Percentiles rank a stretch among this genome's conserved stretches.
Conservation (phyloP, 2,888 invertebrate genomes). For the Himalopsyche japonica region DNA sequence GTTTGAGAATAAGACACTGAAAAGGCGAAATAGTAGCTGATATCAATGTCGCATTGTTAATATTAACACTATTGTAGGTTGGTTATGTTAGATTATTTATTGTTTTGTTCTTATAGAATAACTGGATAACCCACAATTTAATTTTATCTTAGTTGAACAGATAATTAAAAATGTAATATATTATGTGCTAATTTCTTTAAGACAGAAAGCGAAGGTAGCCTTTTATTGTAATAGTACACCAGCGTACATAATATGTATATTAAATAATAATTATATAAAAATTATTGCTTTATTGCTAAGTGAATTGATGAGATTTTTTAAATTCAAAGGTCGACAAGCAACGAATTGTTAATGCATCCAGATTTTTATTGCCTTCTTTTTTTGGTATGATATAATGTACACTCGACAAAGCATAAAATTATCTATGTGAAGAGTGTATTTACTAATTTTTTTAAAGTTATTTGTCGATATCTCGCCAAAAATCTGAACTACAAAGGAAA, state of each 20-base stretch:
- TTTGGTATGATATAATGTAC: not conserved
- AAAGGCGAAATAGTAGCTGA: not conserved
- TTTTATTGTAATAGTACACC: not conserved
- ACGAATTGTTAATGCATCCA: not conserved
- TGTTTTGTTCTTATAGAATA: not conserved
- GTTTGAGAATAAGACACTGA: not conserved
- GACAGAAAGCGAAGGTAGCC: not conserved
- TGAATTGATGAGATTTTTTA: not conserved
- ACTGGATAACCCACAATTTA: not conserved
- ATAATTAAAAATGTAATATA: not conserved
- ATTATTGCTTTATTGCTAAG: not conserved
- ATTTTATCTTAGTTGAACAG: not conserved
- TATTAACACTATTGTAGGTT: not conserved
- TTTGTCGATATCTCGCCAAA: not conserved
- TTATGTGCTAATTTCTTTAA: not conserved
- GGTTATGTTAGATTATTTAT: not conserved
- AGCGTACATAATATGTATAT: not conserved
- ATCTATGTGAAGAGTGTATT: not conserved
- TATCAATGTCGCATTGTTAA: not conserved
- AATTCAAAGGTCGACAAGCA: conserved; percentile 5
- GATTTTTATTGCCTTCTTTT: not conserved
- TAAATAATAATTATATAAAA: not conserved
- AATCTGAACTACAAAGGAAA: not conserved
- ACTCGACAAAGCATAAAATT: not conserved
- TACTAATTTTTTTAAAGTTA: not conserved